These are phyloP conservation scores for Microplitis demolitor DNA, from an alignment of 1,140 invertebrate species.

Conservation along the genomic window DNA sequence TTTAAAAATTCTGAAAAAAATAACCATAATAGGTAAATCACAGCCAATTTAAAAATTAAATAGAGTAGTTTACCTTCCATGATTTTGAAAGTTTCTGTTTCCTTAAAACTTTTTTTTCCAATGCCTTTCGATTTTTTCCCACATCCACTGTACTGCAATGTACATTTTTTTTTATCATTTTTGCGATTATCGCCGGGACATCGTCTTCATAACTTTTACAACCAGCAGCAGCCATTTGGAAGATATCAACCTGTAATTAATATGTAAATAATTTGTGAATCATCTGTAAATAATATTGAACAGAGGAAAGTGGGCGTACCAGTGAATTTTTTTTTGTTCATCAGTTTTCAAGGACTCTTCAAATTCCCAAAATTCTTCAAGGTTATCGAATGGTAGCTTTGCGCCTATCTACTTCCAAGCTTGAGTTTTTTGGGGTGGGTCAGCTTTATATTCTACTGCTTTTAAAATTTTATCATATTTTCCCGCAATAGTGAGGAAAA, in stretches of 20 bases:
- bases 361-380: background rate
- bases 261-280: too few relatives aligned
- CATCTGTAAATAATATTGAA: background rate
- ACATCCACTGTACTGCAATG: too few relatives aligned
- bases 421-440: background rate
- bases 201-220: too few relatives aligned
- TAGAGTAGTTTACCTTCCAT: slow-evolving; percentile 21
- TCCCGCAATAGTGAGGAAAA: background rate
- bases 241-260: too few relatives aligned
- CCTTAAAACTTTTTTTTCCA: too few relatives aligned
- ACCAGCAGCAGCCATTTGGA: too few relatives aligned
- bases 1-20: too few relatives aligned
- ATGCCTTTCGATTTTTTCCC: too few relatives aligned
- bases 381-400: background rate
- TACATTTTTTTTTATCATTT: too few relatives aligned
- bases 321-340: background rate
- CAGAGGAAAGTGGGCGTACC: too few relatives aligned
- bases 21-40: background rate
- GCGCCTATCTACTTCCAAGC: background rate
- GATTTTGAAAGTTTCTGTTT: slow-evolving; percentile 1
- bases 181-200: too few relatives aligned
- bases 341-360: background rate
- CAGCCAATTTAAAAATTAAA: background rate
- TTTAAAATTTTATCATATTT: background rate
- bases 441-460: background rate